These are phyloP conservation scores for Hypocryptadius cinnamomeus DNA, from an alignment of 2,113 vertebrate species.

Conservation along the genomic window DNA sequence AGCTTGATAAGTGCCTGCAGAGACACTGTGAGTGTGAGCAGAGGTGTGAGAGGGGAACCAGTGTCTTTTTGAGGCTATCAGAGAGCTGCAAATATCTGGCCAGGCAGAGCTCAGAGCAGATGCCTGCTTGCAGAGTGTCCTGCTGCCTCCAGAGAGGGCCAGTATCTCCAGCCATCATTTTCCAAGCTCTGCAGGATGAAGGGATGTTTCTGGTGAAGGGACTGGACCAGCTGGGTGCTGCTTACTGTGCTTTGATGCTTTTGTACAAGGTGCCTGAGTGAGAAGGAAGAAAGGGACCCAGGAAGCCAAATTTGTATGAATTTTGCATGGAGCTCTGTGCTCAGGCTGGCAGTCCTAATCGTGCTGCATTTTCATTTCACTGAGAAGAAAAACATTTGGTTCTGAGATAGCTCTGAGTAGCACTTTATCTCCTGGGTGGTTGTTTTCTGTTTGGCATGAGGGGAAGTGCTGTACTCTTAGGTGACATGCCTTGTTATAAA, in stretches of 20 bases:
- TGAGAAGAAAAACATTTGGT: neutral
- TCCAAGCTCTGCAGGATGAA: neutral
- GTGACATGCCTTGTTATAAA: neutral
- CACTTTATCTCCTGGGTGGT: neutral
- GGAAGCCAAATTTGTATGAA: neutral
- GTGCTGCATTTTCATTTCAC: neutral
- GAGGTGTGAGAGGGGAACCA: neutral
- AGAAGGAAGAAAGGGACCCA: neutral
- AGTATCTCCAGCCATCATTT: neutral
- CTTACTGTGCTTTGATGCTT: neutral
- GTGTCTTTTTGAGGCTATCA: neutral
- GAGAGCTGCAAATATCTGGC: neutral
- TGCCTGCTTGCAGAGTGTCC: neutral
- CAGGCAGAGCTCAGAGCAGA: neutral
- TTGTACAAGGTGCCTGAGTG: neutral
- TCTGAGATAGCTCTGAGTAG: neutral
- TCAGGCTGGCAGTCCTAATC: neutral
- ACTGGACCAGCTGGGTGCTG: neutral
- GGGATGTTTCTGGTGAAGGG: neutral
- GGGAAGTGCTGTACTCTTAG: neutral
- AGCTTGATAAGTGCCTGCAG: neutral
- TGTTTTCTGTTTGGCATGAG: neutral
- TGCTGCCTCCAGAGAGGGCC: neutral
- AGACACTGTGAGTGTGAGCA: fast-evolving
- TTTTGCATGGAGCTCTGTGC: neutral